A percentile compares a stretch with the other conserved stretches of the same genome.
Conservation (phyloP, 2,797 vertebrate species). For the Ficedula albicollis region DNA sequence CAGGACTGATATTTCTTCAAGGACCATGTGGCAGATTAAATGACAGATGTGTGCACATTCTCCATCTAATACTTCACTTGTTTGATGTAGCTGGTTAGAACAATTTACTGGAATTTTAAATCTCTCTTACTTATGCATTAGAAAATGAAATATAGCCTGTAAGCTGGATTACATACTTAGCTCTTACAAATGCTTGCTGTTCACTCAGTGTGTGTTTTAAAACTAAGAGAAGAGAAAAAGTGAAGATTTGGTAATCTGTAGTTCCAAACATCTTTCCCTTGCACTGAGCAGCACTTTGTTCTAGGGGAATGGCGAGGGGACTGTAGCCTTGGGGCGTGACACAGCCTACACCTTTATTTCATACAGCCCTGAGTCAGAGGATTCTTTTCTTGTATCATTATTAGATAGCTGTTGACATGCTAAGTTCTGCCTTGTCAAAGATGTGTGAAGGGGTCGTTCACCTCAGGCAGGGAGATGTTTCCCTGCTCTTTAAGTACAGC, state of each 20-base stretch:
- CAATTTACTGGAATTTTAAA: slow-evolving; percentile 35
- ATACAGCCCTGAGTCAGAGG: not conserved
- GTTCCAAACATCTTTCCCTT: not conserved
- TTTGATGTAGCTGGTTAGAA: slow-evolving; percentile 19
- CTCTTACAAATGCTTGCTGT: not conserved
- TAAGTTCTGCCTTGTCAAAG: not conserved
- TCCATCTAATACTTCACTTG: not conserved
- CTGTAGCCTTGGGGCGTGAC: not conserved
- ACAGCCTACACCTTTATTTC: not conserved
- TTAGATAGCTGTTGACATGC: not conserved
- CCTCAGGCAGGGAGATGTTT: not conserved
- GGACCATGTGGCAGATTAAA: not conserved
- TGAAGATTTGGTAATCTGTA: not conserved
- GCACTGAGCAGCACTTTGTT: not conserved
- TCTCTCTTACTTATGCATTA: slow-evolving; percentile 36
- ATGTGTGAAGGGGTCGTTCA: not conserved
- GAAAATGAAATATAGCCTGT: slow-evolving; percentile 28
- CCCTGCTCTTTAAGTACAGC: not conserved
- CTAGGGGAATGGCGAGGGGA: not conserved
- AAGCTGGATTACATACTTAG: slow-evolving; percentile 13
- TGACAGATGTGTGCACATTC: not conserved
- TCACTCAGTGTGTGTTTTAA: not conserved
- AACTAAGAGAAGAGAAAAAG: not conserved
- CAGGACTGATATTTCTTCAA: not conserved
- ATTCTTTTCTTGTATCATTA: not conserved